Percentiles rank a stretch among this genome's conserved stretches.
These are phyloP conservation scores for Torymus tubicola DNA, from an alignment of 2,888 invertebrate species.

Conservation along the genomic window DNA sequence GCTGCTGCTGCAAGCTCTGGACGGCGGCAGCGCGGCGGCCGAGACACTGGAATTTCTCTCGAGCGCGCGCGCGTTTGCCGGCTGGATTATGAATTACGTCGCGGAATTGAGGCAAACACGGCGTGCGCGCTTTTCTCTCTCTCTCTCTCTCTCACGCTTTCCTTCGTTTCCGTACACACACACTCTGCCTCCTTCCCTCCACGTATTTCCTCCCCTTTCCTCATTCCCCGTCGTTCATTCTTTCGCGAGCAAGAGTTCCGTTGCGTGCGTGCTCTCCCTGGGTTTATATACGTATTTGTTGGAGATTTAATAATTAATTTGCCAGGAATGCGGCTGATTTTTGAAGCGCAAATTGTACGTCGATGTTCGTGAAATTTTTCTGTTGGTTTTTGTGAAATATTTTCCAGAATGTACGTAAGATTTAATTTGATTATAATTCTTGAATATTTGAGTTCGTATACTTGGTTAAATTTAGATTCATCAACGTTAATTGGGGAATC, in stretches of 20 bases:
- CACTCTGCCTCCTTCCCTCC: neutral
- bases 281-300: neutral
- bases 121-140: neutral
- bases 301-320: conserved; percentile 21
- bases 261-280: neutral
- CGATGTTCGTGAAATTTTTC: no score
- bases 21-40: neutral
- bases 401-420: no score
- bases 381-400: no score
- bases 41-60: conserved; percentile 23
- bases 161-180: neutral
- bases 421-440: no score
- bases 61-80: no score
- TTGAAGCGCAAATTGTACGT: no score
- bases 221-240: neutral
- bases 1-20: neutral
- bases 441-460: no score
- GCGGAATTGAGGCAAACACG: conserved; percentile 8
- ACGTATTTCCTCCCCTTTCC: neutral
- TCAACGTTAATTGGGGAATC: no score
- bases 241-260: neutral
- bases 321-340: neutral
- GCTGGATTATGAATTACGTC: conserved; percentile 40
- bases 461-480: no score
- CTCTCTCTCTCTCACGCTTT: no score